Evolutionary conservation across 2,113 vertebrate genomes (phyloP), one percentile per base, ranked within the genome.

Genomic region (Pseudonaja textilis): DNA sequence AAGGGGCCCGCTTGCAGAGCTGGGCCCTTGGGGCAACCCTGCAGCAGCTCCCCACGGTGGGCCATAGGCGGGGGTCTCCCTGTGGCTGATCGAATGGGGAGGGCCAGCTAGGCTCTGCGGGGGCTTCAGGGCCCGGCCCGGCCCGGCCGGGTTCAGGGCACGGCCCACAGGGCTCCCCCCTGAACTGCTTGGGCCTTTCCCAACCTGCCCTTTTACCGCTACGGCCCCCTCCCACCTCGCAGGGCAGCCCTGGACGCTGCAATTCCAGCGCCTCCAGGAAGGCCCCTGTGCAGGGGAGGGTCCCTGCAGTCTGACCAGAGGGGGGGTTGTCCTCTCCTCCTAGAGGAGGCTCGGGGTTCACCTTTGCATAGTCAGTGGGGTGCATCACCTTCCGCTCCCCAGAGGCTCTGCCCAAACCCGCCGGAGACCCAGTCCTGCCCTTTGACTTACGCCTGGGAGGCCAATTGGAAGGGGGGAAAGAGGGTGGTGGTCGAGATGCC

Each of bases 291-390:
- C 25, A 26, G 69, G 16, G 2, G 5, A 45, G 0, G 34, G n/a
- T 10, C 50, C 18, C 12, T 42, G 25, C 39, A 61, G 34, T 88
- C 52, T 7, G 87, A 39, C 29, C n/a, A 55, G 39, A 8, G n/a
- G 4, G 22, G 20, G 20, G 3, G 0, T 26, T 34, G 0, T 1
- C n/a, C n/a, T 34, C n/a, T 6, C 7, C 14, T 34, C 64, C 1
- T 34, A 2, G 64, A 18, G 29, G 64, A 34, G 14, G 25, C 12
- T 12, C 9, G 1, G 3, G 4, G 61, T n/a, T 52, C 50, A 11
- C 2, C 50, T 52, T 52, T 2, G 50, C 50, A 3, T 52, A 12
- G 50, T 50, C 47, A 50, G 47, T 1, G 8, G n/a, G 18, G 16
- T 2, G 29, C 18, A 74, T 8, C 12, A 0, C 11, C 11, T 16